Evolutionary conservation across 1,140 invertebrate species (phyloP), one percentile per base, ranked within the genome.

Genomic region (Homalodisca vitripennis): DNA sequence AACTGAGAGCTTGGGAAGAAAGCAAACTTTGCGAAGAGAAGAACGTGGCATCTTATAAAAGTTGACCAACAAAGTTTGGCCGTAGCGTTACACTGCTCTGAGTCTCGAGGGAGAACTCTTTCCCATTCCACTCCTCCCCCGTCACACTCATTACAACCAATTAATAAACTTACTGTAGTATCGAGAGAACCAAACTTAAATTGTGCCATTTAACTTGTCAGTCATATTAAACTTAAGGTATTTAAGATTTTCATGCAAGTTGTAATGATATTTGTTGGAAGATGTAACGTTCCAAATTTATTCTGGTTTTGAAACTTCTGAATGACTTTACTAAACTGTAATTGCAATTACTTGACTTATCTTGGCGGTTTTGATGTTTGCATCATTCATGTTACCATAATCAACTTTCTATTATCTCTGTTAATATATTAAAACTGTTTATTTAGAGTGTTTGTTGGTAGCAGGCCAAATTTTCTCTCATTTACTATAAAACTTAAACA

Each of bases 11-110:
- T 27, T 3, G 3, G 55, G 27, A 30, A 60, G 55, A 60, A 60
- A 60, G 55, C 14, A 24, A 60, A 30, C 27, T 60, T 60, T 3
- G 48, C 48, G 14, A 2, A 27, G 55, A 60, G 34, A 60, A 60
- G 55, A 60, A 60, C 55, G 29, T 60, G 55, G 55, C 55, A 60
- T 60, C 55, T 60, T 60, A 60, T 60, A 60, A 60, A 60, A 60
- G 55, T 60, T 60, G 26, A 24, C 55, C 6, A 60, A 60, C 13
- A 41, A 60, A 60, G 26, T 60, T 60, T 60, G 24, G 22, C n/a
- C 26, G 55, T 3, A n/a, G 55, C 10, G 26, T 27, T 6, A 60
- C 55, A 60, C 22, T 60, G 26, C 24, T 60, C 24, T n/a, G 27
- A 27, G 13, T 60, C 55, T 24, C 55, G 13, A 27, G 6, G 55